Evolutionary conservation across 2,797 vertebrate genomes (phyloP).

Genomic region (Rhincodon typus): DNA sequence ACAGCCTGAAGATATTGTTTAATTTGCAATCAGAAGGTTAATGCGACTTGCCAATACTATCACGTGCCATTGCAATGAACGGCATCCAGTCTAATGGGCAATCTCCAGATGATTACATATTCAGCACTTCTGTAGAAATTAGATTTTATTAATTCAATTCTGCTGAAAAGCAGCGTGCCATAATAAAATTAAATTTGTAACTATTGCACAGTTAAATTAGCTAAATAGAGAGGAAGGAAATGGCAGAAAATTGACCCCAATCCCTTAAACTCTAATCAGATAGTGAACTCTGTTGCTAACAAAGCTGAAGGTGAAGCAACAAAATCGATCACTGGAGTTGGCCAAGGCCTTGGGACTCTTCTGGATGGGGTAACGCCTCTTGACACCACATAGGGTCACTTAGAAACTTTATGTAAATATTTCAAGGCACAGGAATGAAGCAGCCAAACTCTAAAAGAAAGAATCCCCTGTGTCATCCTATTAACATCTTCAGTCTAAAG

Average conservation of each 20-base stretch:
- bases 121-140: slow-evolving; percentile 85
- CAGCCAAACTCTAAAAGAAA: not conserved
- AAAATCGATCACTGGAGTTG: not conserved
- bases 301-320: slow-evolving; percentile 6
- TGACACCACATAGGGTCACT: too few relatives aligned
- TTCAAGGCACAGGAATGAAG: not conserved
- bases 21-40: slow-evolving; percentile 58
- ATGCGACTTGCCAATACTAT: slow-evolving; percentile 45
- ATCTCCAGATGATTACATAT: slow-evolving; percentile 72
- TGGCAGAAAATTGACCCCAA: slow-evolving; percentile 61
- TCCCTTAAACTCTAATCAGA: slow-evolving; percentile 65
- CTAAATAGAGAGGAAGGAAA: slow-evolving; percentile 72
- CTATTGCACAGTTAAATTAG: slow-evolving; percentile 69
- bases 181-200: slow-evolving; percentile 75
- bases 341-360: not conserved
- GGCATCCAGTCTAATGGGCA: slow-evolving; percentile 60
- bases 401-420: slow-evolving; percentile 8
- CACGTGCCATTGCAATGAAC: slow-evolving; percentile 38
- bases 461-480: not conserved
- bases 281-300: slow-evolving; percentile 35
- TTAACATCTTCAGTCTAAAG: slow-evolving; percentile 31
- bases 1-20: slow-evolving; percentile 62
- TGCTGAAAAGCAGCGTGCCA: slow-evolving; percentile 65
- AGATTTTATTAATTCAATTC: slow-evolving; percentile 88
- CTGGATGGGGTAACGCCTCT: not conserved